phyloP scores from a whole-genome alignment of 2,888 invertebrate species.

The Encarsia formosa region DNA sequence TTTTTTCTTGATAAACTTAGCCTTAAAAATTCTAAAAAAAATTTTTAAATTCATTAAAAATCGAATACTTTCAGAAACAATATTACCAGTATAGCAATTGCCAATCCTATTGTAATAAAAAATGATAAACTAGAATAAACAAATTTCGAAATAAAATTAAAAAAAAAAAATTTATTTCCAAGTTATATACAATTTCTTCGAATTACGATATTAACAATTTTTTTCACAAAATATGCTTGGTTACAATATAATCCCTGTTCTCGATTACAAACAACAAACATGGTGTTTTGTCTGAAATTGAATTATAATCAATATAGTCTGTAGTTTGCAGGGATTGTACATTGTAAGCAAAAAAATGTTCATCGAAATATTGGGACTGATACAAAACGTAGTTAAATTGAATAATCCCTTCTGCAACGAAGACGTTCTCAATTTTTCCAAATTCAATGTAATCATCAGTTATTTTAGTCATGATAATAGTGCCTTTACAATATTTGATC shows the following conservation, averaged over 20 bases:
- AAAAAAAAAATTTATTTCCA: no score
- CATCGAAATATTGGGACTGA: background rate
- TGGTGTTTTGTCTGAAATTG: background rate
- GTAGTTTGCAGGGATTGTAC: background rate
- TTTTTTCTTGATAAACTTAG: no score
- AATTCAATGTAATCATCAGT: background rate
- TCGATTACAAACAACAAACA: background rate
- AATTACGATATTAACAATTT: no score
- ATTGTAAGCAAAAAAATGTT: background rate
- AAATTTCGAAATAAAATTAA: no score
- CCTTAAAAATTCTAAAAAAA: no score
- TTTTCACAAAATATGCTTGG: background rate
- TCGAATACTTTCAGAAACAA: no score
- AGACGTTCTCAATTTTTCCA: background rate
- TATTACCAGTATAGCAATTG: no score
- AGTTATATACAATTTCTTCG: background rate
- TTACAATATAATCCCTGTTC: background rate
- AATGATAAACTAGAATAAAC: no score
- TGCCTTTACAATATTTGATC: background rate
- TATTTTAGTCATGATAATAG: background rate
- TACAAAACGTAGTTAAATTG: background rate
- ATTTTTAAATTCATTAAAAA: no score
- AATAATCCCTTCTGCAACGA: background rate
- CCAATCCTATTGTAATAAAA: no score
- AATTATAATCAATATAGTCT: background rate